These are phyloP conservation scores for Oreochromis spilurus DNA, from an alignment of 2,113 vertebrate species.

Conservation along the genomic window DNA sequence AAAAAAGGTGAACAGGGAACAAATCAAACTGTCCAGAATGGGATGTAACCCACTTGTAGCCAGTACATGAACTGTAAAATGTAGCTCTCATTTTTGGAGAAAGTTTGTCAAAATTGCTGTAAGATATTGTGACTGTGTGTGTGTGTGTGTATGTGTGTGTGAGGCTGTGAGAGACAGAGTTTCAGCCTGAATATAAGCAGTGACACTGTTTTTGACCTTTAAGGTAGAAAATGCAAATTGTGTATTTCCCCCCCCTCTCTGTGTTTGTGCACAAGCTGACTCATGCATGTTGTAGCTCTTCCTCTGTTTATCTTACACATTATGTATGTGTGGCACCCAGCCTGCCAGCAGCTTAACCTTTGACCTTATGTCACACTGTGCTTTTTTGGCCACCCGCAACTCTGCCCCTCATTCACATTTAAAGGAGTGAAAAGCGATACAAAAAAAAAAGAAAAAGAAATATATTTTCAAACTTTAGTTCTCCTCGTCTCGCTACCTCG, in stretches of 20 bases:
- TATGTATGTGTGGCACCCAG: background rate
- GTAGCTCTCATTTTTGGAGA: background rate
- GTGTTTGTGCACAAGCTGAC: background rate
- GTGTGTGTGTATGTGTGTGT: background rate
- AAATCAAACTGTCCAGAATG: background rate
- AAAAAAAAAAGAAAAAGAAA: background rate
- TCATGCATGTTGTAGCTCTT: background rate
- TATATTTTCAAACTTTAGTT: background rate
- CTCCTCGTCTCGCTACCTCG: background rate
- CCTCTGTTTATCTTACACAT: background rate
- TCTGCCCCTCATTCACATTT: background rate
- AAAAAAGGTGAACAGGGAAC: background rate
- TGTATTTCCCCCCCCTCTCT: background rate
- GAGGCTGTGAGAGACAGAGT: background rate
- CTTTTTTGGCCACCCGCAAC: background rate
- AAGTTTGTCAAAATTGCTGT: background rate
- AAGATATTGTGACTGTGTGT: background rate
- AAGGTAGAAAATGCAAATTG: constrained; percentile 15
- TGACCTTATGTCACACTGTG: background rate
- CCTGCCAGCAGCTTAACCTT: constrained; percentile 17
- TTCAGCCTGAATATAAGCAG: background rate
- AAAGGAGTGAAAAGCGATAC: background rate
- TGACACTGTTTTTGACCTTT: constrained; percentile 41
- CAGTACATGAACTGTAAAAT: background rate
- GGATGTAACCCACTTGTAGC: constrained; percentile 2